phyloP scores from a whole-genome alignment of 1,140 invertebrate species.

The Limonius californicus region DNA sequence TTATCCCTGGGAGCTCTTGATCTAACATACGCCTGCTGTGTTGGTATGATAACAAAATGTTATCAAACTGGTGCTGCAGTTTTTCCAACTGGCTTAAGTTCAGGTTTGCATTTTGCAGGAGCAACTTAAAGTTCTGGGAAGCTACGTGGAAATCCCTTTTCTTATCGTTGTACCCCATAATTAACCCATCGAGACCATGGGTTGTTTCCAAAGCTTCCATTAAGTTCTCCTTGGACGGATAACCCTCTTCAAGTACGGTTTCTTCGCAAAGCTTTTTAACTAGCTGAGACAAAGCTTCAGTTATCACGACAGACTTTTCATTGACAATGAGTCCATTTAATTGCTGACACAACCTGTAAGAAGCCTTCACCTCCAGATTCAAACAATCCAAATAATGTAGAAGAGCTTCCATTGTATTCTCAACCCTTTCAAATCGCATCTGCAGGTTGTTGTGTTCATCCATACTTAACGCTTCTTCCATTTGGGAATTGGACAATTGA shows the following conservation, averaged over 20 bases:
- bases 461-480: slow-evolving; percentile 27
- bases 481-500: slow-evolving; percentile 23
- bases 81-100: slow-evolving; percentile 33
- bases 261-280: slow-evolving; percentile 25
- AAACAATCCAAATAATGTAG: slow-evolving; percentile 34
- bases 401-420: slow-evolving; percentile 29
- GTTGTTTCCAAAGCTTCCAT: slow-evolving; percentile 23
- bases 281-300: slow-evolving; percentile 20
- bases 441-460: slow-evolving; percentile 22
- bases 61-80: slow-evolving; percentile 38
- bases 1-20: slow-evolving; percentile 29
- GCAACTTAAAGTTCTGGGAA: slow-evolving; percentile 41
- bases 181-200: slow-evolving; percentile 26
- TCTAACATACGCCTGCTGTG: slow-evolving; percentile 34
- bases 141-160: slow-evolving; percentile 38
- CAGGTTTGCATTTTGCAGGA: slow-evolving; percentile 39
- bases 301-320: slow-evolving; percentile 20
- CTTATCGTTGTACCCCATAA: slow-evolving; percentile 28
- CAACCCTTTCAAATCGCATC: slow-evolving; percentile 25
- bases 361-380: slow-evolving; percentile 29
- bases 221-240: slow-evolving; percentile 32
- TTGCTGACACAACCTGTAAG: slow-evolving; percentile 23
- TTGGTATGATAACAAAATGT: slow-evolving; percentile 37
- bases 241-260: slow-evolving; percentile 19
- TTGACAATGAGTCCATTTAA: slow-evolving; percentile 22